Evolutionary conservation across 2,888 invertebrate genomes (phyloP).

Genomic region (Philonicus albiceps): DNA sequence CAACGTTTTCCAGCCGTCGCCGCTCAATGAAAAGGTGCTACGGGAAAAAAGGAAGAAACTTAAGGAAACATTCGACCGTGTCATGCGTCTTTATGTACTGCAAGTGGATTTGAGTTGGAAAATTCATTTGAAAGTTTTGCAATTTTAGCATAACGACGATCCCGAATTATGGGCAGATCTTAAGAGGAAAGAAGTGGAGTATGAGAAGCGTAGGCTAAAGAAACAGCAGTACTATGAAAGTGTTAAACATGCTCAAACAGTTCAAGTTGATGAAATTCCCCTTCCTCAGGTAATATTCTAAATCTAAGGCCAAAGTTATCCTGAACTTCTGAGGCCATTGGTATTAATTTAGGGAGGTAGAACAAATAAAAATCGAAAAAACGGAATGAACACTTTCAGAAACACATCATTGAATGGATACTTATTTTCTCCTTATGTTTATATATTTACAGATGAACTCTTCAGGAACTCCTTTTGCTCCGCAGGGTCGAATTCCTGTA

Average conservation of each 20-base stretch:
- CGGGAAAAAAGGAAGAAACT: conserved; percentile 96
- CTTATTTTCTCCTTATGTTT: not conserved
- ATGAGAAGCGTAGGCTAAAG: conserved; percentile 86
- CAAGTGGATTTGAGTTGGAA: conserved; percentile 62
- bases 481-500: conserved; percentile 61
- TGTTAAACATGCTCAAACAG: conserved; percentile 93
- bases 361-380: too few species aligned
- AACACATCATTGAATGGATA: too few species aligned
- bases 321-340: too few species aligned
- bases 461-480: conserved; percentile 64
- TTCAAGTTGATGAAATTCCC: conserved; percentile 95
- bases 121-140: not conserved
- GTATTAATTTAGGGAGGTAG: too few species aligned
- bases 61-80: conserved; percentile 92
- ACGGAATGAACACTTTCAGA: too few species aligned
- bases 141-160: conserved; percentile 87
- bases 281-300: conserved; percentile 70
- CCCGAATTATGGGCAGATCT: conserved; percentile 92
- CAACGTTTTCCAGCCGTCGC: conserved; percentile 93
- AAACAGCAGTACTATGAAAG: conserved; percentile 94
- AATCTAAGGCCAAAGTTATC: conserved; percentile 42
- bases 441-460: conserved; percentile 47
- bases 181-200: conserved; percentile 89
- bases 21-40: conserved; percentile 94
- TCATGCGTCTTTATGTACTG: conserved; percentile 91